Base-by-base conservation (phyloP, 2,888 invertebrate genomes). In the Yponomeuta sedellus region DNA sequence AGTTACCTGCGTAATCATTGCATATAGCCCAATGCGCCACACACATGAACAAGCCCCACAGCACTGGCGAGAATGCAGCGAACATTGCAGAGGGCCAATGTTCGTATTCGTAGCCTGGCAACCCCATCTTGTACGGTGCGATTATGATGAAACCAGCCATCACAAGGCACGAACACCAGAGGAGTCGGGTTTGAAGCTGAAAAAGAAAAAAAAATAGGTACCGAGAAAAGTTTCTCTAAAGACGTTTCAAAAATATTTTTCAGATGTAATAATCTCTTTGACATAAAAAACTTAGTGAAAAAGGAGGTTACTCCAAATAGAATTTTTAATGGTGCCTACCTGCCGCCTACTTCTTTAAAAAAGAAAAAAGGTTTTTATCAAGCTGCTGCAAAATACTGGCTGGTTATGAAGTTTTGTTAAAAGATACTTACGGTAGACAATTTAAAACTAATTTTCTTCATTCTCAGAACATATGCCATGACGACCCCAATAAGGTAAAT, bases 401-500 rank as follows among this genome's bases (percentile, higher is more conserved):
- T 34, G 34, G 34, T 5, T 34, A 8, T 34, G 10, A 34, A 2
- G 5, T 8, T 4, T 34, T 34, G 8, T 34, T 8, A 34, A 34
- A 22, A n/a, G 1, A 6, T 58, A 80, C 87, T 85, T 77, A 92
- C 92, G 72, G 77, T 82, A 64, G 81, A 83, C 10, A 92, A 76
- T 44, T 77, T 81, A 65, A 85, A 76, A 68, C 81, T 83, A 19
- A 86, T 76, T 69, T 82, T 85, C 71, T 87, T 87, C 1, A 85
- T 80, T 68, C 84, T 84, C 72, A 92, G 83, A 59, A 88, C 79
- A 73, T 91, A 92, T 0, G 92, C 92, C 81, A 92, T 85, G 2
- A 85, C 75, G n/a, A 93, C 87, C 2, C 93, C 93, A 67, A 92
- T 90, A 4, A 92, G 80, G 75, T 93, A 93, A 59, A 92, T 91